Conservation (phyloP, 2,888 invertebrate genomes). For the Aphrophora alni region DNA sequence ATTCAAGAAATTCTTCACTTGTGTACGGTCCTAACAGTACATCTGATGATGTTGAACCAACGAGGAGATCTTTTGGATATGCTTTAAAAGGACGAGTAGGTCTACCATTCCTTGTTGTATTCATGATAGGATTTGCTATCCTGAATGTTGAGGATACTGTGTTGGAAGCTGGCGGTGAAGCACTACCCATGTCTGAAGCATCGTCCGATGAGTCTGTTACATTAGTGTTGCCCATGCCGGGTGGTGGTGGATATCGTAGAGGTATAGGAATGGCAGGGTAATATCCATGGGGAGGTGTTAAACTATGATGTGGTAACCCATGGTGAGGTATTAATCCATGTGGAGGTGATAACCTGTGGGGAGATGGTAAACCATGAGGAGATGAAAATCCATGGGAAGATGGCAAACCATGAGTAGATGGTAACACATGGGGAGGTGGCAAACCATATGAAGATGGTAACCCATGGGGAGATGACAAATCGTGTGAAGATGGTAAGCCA, state of each 20-base stretch:
- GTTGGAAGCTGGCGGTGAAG: neutral
- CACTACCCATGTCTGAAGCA: constrained; percentile 17
- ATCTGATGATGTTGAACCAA: constrained; percentile 61
- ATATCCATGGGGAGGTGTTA: constrained; percentile 24
- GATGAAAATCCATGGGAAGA: neutral
- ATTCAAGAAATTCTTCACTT: constrained; percentile 73
- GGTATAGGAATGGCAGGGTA: neutral
- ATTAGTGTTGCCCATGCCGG: neutral
- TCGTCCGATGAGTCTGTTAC: constrained; percentile 21
- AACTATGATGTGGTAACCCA: too few species aligned
- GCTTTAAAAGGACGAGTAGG: constrained; percentile 70
- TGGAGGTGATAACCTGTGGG: neutral
- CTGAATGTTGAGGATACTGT: constrained; percentile 9
- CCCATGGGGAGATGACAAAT: too few species aligned
- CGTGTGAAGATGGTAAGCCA: too few species aligned
- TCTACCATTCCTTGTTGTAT: constrained; percentile 40
- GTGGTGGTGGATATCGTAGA: neutral
- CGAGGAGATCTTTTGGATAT: constrained; percentile 72
- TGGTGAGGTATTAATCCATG: neutral
- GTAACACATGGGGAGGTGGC: too few species aligned
- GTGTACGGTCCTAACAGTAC: constrained; percentile 64
- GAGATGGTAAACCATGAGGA: neutral
- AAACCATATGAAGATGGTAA: too few species aligned
- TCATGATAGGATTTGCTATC: constrained; percentile 25
- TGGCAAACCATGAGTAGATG: too few species aligned